Conservation (phyloP, 2,888 invertebrate genomes). For the Tholera decimalis region DNA sequence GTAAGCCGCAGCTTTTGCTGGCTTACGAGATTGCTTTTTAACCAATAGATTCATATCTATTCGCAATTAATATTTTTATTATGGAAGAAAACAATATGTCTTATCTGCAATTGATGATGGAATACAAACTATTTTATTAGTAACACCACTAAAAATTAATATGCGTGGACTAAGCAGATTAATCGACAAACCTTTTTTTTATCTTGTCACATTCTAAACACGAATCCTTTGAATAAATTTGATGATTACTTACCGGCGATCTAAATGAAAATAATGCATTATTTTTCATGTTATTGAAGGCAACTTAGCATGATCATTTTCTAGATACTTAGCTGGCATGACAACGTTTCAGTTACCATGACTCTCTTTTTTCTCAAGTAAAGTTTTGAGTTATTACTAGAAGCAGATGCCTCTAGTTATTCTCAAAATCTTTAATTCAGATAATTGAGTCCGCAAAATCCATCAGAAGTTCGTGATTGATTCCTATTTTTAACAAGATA, state of each 20-base stretch:
- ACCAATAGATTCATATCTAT: not conserved
- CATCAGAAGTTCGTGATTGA: slow-evolving; percentile 62
- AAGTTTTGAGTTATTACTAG: not conserved
- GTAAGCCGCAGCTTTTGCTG: slow-evolving; percentile 28
- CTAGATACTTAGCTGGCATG: not conserved
- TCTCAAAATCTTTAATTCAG: slow-evolving; percentile 48
- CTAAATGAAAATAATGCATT: not conserved
- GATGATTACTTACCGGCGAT: not conserved
- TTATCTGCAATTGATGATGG: not conserved
- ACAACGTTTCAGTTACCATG: not conserved
- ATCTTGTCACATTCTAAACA: not conserved
- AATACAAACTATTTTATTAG: not conserved
- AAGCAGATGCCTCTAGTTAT: slow-evolving; percentile 7
- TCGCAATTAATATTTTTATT: not conserved
- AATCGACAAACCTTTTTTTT: not conserved
- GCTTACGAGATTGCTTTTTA: not conserved
- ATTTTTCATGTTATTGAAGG: not conserved
- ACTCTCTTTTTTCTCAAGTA: not conserved
- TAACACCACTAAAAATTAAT: not conserved
- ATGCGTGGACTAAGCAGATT: not conserved
- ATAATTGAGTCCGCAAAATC: slow-evolving; percentile 55
- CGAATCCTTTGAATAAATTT: not conserved
- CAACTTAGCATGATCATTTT: not conserved
- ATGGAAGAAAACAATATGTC: not conserved
- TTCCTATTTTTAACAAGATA: slow-evolving; percentile 61